phyloP scores from a whole-genome alignment of 2,888 invertebrate species.

The Tanaodytes sp. region DNA sequence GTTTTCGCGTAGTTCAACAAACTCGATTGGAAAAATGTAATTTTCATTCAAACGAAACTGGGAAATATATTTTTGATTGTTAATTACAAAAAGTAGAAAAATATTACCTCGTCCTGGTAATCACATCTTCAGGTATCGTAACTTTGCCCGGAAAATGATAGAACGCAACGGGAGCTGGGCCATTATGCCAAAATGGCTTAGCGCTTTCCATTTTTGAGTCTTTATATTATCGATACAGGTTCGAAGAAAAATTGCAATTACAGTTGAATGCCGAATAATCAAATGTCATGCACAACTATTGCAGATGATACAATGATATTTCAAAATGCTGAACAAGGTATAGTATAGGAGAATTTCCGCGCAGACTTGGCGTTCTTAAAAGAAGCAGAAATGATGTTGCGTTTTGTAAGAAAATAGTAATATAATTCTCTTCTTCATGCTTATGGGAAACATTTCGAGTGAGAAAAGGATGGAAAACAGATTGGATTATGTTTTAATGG shows the following conservation, averaged over 20 bases:
- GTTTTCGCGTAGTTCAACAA: too few species aligned
- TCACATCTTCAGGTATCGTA: neutral
- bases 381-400: too few species aligned
- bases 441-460: too few species aligned
- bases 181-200: constrained; percentile 26
- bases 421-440: too few species aligned
- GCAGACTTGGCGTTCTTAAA: too few species aligned
- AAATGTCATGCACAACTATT: constrained; percentile 24
- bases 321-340: too few species aligned
- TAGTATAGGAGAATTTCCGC: too few species aligned
- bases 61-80: too few species aligned
- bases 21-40: too few species aligned
- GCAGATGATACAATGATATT: neutral
- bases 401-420: too few species aligned
- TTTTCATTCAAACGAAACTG: neutral
- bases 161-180: constrained; percentile 28
- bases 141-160: constrained; percentile 22
- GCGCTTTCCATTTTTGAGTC: constrained; percentile 2
- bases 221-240: neutral
- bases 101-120: constrained; percentile 16
- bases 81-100: neutral
- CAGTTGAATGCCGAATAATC: constrained; percentile 39
- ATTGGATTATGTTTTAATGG: too few species aligned
- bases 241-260: neutral
- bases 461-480: too few species aligned